phyloP scores from a whole-genome alignment of 2,888 invertebrate genomes.

The Stegophylla sp. region DNA sequence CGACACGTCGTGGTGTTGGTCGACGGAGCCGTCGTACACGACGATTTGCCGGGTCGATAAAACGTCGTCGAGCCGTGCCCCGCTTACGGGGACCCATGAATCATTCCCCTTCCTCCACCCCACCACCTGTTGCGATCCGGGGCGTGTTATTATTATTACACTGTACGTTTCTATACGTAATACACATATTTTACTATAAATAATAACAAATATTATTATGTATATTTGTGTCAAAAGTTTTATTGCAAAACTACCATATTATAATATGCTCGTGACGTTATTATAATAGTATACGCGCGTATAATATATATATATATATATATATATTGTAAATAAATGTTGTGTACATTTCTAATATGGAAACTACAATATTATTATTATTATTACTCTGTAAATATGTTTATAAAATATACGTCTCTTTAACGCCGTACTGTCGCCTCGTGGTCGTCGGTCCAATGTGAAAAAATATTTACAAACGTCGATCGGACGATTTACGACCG shows the following conservation, averaged over 20 bases:
- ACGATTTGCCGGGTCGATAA: conserved; percentile 42
- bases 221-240: neutral
- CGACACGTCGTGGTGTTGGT: neutral
- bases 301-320: no score
- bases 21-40: conserved; percentile 5
- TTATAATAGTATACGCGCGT: neutral
- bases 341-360: no score
- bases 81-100: conserved; percentile 24
- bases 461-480: conserved; percentile 1
- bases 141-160: neutral
- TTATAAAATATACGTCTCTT: no score
- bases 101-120: conserved; percentile 15
- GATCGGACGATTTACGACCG: conserved; percentile 16
- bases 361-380: no score
- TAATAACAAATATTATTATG: neutral
- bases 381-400: no score
- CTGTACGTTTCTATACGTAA: neutral
- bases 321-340: no score
- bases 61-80: no score
- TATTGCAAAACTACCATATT: neutral
- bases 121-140: neutral
- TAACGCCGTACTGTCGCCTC: conserved; percentile 15
- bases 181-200: neutral
- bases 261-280: no score
- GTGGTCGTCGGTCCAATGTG: neutral